phyloP scores from a whole-genome alignment of 64 coral and sea anemone species.

The Actinia equina region DNA sequence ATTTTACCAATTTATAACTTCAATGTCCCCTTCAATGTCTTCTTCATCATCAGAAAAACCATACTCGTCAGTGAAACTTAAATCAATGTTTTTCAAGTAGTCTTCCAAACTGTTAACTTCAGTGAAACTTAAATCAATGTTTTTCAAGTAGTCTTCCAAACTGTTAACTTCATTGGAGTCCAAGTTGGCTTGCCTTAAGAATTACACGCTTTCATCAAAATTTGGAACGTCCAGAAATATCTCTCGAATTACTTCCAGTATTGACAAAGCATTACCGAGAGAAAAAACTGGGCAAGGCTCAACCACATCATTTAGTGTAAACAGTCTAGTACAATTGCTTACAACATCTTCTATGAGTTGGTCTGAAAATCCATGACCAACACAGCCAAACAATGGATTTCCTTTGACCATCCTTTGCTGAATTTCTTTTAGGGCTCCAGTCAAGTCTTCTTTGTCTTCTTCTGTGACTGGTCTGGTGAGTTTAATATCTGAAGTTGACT shows the following conservation, averaged over 20 bases:
- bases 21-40: too few species aligned
- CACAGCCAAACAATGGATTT: too few species aligned
- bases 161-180: too few species aligned
- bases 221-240: constrained; percentile 47
- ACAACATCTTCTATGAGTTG: constrained; percentile 35
- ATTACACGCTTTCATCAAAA: constrained; percentile 35
- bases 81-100: too few species aligned
- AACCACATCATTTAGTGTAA: constrained; percentile 20
- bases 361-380: constrained; percentile 13
- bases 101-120: too few species aligned
- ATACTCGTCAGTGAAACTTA: too few species aligned
- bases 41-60: too few species aligned
- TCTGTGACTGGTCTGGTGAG: neutral
- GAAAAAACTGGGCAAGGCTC: constrained; percentile 26
- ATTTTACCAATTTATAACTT: too few species aligned
- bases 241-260: constrained; percentile 39
- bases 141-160: too few species aligned
- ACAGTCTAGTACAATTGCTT: neutral
- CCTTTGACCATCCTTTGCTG: neutral
- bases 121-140: too few species aligned
- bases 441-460: constrained; percentile 3
- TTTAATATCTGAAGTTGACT: neutral
- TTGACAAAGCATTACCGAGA: neutral
- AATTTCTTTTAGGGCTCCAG: neutral
- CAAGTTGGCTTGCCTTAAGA: neutral